phyloP scores from a whole-genome alignment of 2,797 vertebrate species.

The Lithobates pipiens region DNA sequence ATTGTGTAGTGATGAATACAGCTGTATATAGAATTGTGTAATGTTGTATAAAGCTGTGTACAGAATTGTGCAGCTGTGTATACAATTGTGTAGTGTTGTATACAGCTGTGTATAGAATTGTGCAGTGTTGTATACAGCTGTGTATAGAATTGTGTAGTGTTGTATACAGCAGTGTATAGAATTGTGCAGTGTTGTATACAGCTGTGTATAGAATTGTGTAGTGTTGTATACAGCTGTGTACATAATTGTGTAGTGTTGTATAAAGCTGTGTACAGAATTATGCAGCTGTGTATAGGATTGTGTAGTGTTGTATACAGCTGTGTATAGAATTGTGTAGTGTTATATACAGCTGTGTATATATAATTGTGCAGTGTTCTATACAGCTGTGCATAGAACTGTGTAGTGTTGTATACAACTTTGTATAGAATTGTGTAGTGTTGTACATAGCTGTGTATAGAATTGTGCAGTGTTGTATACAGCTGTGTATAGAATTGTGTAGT shows the following conservation, averaged over 20 bases:
- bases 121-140: background rate
- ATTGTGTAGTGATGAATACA: background rate
- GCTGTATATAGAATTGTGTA: too few relatives aligned
- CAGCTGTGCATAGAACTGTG: background rate
- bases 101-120: background rate
- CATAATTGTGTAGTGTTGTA: background rate
- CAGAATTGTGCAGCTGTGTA: background rate
- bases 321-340: too few relatives aligned
- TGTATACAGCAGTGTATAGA: background rate
- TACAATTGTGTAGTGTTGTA: background rate
- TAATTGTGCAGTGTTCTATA: background rate
- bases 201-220: background rate
- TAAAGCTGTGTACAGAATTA: background rate
- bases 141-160: too few relatives aligned
- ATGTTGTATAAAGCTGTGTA: background rate
- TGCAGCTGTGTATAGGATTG: too few relatives aligned
- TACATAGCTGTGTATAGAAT: background rate
- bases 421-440: conserved; percentile 1
- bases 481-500: too few relatives aligned
- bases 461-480: too few relatives aligned
- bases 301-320: too few relatives aligned
- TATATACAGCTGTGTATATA: background rate
- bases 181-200: background rate
- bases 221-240: background rate
- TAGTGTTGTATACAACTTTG: too few relatives aligned